A percentile compares a stretch with the other conserved stretches of the same genome.
These are phyloP conservation scores for Opisthocomus hoazin DNA, from an alignment of 2,113 vertebrate genomes.

Conservation along the genomic window DNA sequence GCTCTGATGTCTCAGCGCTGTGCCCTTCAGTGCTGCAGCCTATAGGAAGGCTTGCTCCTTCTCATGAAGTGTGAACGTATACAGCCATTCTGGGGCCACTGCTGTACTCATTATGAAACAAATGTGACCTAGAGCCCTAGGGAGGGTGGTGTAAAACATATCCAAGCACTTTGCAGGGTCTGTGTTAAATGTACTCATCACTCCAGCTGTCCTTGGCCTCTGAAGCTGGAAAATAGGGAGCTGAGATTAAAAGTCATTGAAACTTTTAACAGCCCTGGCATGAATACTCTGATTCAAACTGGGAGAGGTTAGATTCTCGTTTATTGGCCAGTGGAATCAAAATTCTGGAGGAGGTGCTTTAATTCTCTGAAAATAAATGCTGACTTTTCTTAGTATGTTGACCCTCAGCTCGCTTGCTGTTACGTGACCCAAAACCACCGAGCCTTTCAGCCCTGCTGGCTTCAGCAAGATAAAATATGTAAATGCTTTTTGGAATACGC, in stretches of 20 bases:
- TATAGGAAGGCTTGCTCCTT: neutral
- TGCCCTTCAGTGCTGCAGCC: neutral
- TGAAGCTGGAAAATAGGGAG: neutral
- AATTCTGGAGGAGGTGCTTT: neutral
- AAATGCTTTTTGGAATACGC: neutral
- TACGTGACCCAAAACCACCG: neutral
- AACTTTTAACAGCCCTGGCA: neutral
- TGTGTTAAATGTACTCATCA: neutral
- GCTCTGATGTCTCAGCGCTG: neutral
- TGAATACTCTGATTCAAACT: neutral
- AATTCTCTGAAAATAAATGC: neutral
- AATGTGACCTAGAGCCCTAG: neutral
- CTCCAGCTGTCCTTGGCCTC: neutral
- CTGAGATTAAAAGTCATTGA: neutral
- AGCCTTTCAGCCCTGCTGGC: neutral
- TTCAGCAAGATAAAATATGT: neutral
- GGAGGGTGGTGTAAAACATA: neutral
- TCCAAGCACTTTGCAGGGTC: neutral
- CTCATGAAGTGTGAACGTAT: neutral
- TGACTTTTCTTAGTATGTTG: neutral
- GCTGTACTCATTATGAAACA: neutral
- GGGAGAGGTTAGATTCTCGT: neutral
- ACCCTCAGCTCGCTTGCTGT: neutral
- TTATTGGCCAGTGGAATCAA: neutral
- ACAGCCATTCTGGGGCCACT: neutral